These are phyloP conservation scores for Oscheius sp. DNA, from an alignment of 2,888 invertebrate species.

Conservation along the genomic window DNA sequence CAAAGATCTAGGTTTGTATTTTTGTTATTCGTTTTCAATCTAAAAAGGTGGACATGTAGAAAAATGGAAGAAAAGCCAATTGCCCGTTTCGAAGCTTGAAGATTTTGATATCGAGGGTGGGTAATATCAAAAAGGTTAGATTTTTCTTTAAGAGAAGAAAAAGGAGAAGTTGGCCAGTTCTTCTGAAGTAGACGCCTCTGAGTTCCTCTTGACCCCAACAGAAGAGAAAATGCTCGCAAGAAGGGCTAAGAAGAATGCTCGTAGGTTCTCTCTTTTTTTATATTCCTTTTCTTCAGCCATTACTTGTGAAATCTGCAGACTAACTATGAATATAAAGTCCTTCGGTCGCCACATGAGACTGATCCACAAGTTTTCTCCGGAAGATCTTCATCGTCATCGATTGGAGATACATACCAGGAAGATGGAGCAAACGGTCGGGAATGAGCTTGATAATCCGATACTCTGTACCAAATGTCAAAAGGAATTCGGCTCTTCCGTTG, in stretches of 20 bases:
- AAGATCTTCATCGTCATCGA: conserved; percentile 4
- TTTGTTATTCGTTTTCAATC: no score
- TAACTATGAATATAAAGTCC: conserved; percentile 2
- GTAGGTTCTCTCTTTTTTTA: neutral
- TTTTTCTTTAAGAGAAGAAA: neutral
- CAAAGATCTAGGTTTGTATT: neutral
- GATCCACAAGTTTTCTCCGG: neutral
- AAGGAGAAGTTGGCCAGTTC: neutral
- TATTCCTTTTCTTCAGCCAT: neutral
- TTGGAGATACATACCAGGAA: neutral
- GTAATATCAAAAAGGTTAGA: neutral
- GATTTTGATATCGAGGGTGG: neutral
- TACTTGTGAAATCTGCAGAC: neutral
- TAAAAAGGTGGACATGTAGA: conserved; percentile 9
- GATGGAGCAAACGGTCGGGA: neutral
- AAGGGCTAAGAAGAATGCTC: neutral
- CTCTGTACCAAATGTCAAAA: neutral
- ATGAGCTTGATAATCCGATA: neutral
- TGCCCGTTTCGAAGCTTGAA: neutral
- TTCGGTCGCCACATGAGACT: conserved; percentile 13
- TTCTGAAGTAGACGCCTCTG: neutral
- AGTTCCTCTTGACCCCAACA: neutral
- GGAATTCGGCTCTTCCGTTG: neutral
- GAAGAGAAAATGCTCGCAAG: conserved; percentile 2
- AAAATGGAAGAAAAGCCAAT: neutral